Evolutionary conservation across 2,888 invertebrate genomes (phyloP).

Genomic region (Blastobasis adustella): DNA sequence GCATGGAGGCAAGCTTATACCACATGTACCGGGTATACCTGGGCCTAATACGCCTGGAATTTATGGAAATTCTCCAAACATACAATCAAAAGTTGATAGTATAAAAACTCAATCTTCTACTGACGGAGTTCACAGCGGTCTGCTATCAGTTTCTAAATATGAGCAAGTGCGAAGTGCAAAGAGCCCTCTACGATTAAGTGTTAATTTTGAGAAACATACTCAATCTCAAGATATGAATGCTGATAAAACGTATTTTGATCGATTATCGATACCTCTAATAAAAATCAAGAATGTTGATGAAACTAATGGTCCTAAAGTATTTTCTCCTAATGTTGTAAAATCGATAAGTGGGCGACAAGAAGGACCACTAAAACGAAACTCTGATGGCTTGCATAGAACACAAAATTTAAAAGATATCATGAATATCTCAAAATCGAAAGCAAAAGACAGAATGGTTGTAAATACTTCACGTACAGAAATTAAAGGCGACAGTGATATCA

Average conservation of each 20-base stretch:
- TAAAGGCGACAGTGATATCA: slow-evolving; percentile 49
- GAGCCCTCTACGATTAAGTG: slow-evolving; percentile 35
- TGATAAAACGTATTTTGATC: slow-evolving; percentile 33
- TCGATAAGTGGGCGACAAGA: slow-evolving; percentile 37
- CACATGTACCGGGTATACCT: slow-evolving; percentile 91
- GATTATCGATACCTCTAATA: slow-evolving; percentile 45
- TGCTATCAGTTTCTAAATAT: slow-evolving; percentile 31
- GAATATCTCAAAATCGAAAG: slow-evolving; percentile 30
- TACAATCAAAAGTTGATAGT: slow-evolving; percentile 28
- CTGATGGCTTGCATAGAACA: slow-evolving; percentile 47
- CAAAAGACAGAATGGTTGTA: slow-evolving; percentile 33
- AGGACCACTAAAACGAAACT: slow-evolving; percentile 42
- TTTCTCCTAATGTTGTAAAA: slow-evolving; percentile 37
- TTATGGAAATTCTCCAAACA: slow-evolving; percentile 38
- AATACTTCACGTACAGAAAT: slow-evolving; percentile 28
- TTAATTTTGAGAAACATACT: slow-evolving; percentile 38
- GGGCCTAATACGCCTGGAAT: slow-evolving; percentile 81
- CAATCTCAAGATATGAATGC: slow-evolving; percentile 32
- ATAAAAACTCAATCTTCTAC: slow-evolving; percentile 21
- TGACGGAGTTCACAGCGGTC: slow-evolving; percentile 32
- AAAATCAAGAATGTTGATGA: slow-evolving; percentile 61
- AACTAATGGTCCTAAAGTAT: slow-evolving; percentile 29
- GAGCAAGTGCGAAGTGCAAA: slow-evolving; percentile 38
- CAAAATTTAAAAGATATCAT: slow-evolving; percentile 40
- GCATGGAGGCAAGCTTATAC: slow-evolving; percentile 84